Evolutionary conservation across 2,888 invertebrate species (phyloP).

Genomic region (Agrotis ipsilon): DNA sequence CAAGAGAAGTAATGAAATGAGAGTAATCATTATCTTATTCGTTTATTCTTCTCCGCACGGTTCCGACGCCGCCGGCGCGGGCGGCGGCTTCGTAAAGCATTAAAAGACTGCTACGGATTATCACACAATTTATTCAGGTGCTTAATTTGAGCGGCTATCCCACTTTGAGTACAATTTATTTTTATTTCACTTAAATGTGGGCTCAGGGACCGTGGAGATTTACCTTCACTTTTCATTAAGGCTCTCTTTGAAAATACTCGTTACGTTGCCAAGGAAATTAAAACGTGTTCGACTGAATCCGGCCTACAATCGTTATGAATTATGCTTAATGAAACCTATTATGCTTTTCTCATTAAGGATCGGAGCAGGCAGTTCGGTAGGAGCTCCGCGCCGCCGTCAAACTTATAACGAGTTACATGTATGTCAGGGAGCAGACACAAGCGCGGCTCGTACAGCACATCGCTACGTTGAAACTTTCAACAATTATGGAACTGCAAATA

Average conservation of each 20-base stretch:
- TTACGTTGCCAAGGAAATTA: constrained; percentile 58
- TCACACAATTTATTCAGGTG: constrained; percentile 91
- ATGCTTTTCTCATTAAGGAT: constrained; percentile 70
- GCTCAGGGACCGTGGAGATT: constrained; percentile 80
- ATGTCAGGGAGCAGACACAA: constrained; percentile 66
- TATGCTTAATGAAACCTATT: constrained; percentile 65
- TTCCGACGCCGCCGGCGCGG: constrained; percentile 74
- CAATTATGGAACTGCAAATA: constrained; percentile 86
- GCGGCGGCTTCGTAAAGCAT: constrained; percentile 84
- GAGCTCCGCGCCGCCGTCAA: constrained; percentile 68
- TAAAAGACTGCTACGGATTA: constrained; percentile 90
- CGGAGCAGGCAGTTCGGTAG: constrained; percentile 56
- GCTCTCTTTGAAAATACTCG: constrained; percentile 72
- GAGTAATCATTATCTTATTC: constrained; percentile 90
- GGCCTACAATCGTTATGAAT: constrained; percentile 55
- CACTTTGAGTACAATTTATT: constrained; percentile 88
- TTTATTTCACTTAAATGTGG: constrained; percentile 89
- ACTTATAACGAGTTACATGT: constrained; percentile 84
- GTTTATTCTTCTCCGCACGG: constrained; percentile 83
- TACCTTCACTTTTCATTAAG: constrained; percentile 84
- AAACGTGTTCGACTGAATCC: constrained; percentile 56
- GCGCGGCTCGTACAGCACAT: constrained; percentile 66
- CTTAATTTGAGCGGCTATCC: constrained; percentile 90
- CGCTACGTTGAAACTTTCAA: constrained; percentile 77
- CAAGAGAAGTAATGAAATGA: constrained; percentile 90